Evolutionary conservation across 2,888 invertebrate species (phyloP).

Genomic region (Coelinius sp.): DNA sequence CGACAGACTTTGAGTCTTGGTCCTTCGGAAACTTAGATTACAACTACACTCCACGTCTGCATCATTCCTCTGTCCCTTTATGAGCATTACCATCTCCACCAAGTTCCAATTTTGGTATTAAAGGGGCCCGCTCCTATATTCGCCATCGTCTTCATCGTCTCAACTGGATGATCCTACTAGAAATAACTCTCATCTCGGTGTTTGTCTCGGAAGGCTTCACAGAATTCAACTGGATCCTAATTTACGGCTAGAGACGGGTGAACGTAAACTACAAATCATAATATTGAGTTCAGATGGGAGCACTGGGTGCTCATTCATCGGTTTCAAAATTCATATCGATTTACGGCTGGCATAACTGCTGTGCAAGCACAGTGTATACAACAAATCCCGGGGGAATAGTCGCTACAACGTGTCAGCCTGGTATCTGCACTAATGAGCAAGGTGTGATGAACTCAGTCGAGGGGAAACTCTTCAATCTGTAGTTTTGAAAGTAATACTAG

Average conservation of each 20-base stretch:
- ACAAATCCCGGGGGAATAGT: background rate
- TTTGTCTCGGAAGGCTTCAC: conserved; percentile 37
- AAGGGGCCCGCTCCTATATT: background rate
- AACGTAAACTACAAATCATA: conserved; percentile 54
- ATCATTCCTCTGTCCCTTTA: conserved; percentile 29
- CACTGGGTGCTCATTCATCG: conserved; percentile 37
- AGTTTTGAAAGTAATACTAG: background rate
- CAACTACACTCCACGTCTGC: conserved; percentile 31
- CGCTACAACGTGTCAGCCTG: background rate
- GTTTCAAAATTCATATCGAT: conserved; percentile 41
- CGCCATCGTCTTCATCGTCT: background rate
- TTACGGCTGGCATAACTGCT: conserved; percentile 24
- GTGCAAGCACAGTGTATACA: conserved; percentile 14
- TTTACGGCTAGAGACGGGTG: conserved; percentile 51
- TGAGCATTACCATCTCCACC: conserved; percentile 26
- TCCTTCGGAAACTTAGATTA: conserved; percentile 53
- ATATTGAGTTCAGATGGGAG: conserved; percentile 29
- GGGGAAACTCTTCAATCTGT: background rate
- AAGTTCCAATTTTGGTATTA: conserved; percentile 27
- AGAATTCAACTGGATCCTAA: conserved; percentile 57
- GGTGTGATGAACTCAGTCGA: background rate
- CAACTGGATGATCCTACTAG: background rate
- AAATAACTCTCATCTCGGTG: conserved; percentile 12
- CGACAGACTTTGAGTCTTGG: conserved; percentile 41
- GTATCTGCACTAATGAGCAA: background rate